Evolutionary conservation across 1,140 invertebrate species (phyloP).

Genomic region (Oncopeltus fasciatus): DNA sequence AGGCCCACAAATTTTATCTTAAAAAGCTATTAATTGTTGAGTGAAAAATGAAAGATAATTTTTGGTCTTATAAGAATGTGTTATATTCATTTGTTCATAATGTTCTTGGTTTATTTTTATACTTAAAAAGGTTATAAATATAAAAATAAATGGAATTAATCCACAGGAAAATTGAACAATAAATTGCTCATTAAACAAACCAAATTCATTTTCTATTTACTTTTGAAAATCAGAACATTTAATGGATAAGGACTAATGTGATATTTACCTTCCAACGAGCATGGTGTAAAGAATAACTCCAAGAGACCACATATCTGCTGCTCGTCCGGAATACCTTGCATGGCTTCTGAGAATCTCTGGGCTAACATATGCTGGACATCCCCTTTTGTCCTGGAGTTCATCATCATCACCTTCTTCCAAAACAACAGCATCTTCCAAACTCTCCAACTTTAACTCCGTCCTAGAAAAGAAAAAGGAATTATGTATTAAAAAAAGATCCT

Average conservation of each 20-base stretch:
- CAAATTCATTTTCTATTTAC: too few relatives aligned
- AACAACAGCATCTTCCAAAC: conserved; percentile 84
- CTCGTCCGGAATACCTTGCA: conserved; percentile 76
- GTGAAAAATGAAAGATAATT: too few relatives aligned
- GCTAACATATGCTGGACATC: conserved; percentile 92
- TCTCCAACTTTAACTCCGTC: conserved; percentile 78
- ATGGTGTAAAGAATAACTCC: conserved; percentile 94
- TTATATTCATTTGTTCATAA: too few relatives aligned
- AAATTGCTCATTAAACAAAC: too few relatives aligned
- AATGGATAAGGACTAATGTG: conserved; percentile 16
- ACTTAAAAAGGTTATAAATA: too few relatives aligned
- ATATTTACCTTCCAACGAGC: conserved; percentile 70
- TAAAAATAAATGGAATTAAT: too few relatives aligned
- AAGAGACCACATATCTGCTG: conserved; percentile 91
- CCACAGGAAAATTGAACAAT: too few relatives aligned
- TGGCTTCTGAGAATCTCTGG: conserved; percentile 72
- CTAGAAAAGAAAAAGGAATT: conserved; percentile 57
- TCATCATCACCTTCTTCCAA: conserved; percentile 73
- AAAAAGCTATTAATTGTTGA: too few relatives aligned
- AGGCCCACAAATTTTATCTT: too few relatives aligned
- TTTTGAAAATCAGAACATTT: too few relatives aligned
- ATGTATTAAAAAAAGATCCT: background rate
- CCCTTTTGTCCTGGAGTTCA: conserved; percentile 76
- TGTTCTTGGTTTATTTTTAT: too few relatives aligned
- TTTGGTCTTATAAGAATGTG: too few relatives aligned